Evolutionary conservation across 2,113 vertebrate genomes (phyloP).

Genomic region (Rana temporaria): DNA sequence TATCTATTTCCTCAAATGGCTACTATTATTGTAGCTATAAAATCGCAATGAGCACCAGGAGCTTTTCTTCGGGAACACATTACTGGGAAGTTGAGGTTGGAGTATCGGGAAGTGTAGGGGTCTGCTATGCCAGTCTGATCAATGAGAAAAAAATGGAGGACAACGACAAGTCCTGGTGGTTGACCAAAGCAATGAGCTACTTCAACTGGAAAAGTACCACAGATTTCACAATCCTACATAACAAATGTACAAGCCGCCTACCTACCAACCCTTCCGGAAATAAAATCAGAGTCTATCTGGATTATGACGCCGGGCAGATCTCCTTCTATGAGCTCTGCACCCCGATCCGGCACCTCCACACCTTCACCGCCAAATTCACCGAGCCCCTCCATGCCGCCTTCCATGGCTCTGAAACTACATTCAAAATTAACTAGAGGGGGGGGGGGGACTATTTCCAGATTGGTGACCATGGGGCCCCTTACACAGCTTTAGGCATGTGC

Average conservation of each 20-base stretch:
- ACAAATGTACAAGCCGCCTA: background rate
- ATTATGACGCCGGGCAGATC: slow-evolving; percentile 1
- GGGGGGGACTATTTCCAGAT: too few relatives aligned
- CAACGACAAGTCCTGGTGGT: background rate
- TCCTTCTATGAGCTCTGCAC: slow-evolving; percentile 20
- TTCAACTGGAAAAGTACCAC: background rate
- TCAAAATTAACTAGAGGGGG: too few relatives aligned
- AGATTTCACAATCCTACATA: background rate
- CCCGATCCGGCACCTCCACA: slow-evolving; percentile 29
- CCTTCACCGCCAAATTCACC: background rate
- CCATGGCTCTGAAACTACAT: too few relatives aligned
- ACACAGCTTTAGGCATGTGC: too few relatives aligned
- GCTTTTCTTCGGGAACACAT: background rate
- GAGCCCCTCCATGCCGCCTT: too few relatives aligned
- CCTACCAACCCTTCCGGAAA: background rate
- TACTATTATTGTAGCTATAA: background rate
- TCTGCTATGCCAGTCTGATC: background rate
- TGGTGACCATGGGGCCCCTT: too few relatives aligned
- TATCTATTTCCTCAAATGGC: background rate
- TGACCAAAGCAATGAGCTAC: background rate
- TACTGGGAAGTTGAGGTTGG: slow-evolving; percentile 27
- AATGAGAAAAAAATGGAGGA: background rate
- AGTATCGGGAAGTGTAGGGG: background rate
- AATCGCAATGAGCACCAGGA: background rate
- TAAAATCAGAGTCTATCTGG: slow-evolving; percentile 2